These are phyloP conservation scores for Eidolon helvum DNA, from an alignment of 2,113 vertebrate species.

Conservation along the genomic window DNA sequence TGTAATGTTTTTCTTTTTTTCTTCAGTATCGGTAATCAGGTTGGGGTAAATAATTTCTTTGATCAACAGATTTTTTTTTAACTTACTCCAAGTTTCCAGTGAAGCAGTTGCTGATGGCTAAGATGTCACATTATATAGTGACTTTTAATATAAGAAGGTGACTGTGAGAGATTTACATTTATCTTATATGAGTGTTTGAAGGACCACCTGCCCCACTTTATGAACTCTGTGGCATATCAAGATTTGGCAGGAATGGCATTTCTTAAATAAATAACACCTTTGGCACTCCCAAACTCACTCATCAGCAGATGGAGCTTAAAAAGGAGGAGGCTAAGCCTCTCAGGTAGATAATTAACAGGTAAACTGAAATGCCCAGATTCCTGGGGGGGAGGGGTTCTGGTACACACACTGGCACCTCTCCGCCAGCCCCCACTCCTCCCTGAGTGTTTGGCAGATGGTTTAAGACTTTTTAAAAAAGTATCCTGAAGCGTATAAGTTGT, in stretches of 20 bases:
- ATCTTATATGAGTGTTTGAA: not conserved
- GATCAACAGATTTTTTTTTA: not conserved
- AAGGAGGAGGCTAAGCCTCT: not conserved
- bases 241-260: not conserved
- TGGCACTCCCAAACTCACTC: not conserved
- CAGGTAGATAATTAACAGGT: not conserved
- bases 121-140: not conserved
- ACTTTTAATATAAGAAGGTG: not conserved
- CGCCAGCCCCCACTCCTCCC: not conserved
- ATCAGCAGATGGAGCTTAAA: not conserved
- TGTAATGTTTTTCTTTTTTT: not conserved
- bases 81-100: not conserved
- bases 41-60: not conserved
- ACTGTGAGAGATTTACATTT: not conserved
- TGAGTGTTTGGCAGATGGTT: not conserved
- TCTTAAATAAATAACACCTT: not conserved
- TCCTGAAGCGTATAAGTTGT: not conserved
- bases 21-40: not conserved
- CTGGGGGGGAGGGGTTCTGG: not conserved
- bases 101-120: not conserved
- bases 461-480: not conserved
- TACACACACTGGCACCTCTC: not conserved
- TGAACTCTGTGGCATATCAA: not conserved
- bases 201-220: not conserved
- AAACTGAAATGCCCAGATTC: not conserved